Percentiles rank a stretch among this genome's conserved stretches.
Evolutionary conservation across 2,888 invertebrate genomes (phyloP).

Genomic region (Aleiodes testaceus): DNA sequence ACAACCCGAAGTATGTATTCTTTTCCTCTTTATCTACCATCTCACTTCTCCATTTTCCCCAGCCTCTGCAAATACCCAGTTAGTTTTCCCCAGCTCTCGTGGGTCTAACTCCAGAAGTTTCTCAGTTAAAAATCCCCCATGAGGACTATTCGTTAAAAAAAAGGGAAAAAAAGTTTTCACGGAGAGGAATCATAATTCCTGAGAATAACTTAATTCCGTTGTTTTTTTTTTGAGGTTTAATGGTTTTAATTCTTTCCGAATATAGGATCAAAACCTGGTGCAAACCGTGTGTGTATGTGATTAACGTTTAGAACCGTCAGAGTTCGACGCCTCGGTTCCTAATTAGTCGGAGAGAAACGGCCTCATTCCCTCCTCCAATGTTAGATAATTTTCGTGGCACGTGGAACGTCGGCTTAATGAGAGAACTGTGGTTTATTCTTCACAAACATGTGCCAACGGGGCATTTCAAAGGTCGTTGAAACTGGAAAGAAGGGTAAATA

Average conservation of each 20-base stretch:
- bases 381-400: slow-evolving; percentile 66
- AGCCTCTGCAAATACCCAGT: slow-evolving; percentile 24
- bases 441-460: not conserved
- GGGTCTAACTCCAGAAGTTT: slow-evolving; percentile 41
- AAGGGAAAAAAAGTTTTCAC: slow-evolving; percentile 14
- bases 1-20: slow-evolving; percentile 25
- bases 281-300: slow-evolving; percentile 46
- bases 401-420: slow-evolving; percentile 63
- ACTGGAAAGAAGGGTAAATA: no score
- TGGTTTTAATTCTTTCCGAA: not conserved
- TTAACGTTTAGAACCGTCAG: slow-evolving; percentile 51
- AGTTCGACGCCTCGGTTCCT: slow-evolving; percentile 65
- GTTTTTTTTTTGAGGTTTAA: not conserved
- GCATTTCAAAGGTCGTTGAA: no score
- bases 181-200: slow-evolving; percentile 30
- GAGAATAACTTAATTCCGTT: slow-evolving; percentile 29
- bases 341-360: slow-evolving; percentile 63
- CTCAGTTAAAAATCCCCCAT: slow-evolving; percentile 35
- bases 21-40: slow-evolving; percentile 3
- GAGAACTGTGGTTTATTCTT: slow-evolving; percentile 48
- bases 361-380: slow-evolving; percentile 55
- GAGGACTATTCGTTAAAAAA: slow-evolving; percentile 37
- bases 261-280: not conserved
- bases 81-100: slow-evolving; percentile 38
- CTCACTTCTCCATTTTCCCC: slow-evolving; percentile 23